Evolutionary conservation across 2,797 vertebrate genomes (phyloP).

Genomic region (Cephalopachus bancanus): DNA sequence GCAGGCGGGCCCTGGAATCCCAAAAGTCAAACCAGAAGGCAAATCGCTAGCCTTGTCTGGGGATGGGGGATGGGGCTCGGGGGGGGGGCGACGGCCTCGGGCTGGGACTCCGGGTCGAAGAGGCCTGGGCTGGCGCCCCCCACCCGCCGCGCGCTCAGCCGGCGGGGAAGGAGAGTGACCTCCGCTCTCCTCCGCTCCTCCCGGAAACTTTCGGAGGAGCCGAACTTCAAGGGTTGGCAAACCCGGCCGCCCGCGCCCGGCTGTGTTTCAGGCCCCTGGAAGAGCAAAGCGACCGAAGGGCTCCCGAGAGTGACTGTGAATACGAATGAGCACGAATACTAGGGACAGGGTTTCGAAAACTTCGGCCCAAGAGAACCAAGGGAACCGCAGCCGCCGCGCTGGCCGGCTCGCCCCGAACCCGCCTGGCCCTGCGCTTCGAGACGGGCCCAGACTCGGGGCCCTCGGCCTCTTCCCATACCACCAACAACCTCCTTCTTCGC

Average conservation of each 20-base stretch:
- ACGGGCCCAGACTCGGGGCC: neutral
- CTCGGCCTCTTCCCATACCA: neutral
- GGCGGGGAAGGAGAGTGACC: rapidly evolving
- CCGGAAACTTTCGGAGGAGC: neutral
- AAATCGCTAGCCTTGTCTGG: neutral
- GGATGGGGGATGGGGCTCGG: too few species aligned
- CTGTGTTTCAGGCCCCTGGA: neutral
- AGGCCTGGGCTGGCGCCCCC: neutral
- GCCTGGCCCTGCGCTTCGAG: rapidly evolving
- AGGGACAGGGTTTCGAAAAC: neutral
- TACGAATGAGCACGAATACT: neutral
- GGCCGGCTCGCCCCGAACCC: neutral
- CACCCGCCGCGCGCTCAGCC: too few species aligned
- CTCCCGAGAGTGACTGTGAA: neutral
- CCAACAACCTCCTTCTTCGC: too few species aligned
- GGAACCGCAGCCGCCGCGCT: neutral
- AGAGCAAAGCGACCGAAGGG: neutral
- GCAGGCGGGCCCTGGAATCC: neutral
- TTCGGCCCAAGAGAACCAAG: neutral
- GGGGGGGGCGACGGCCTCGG: rapidly evolving
- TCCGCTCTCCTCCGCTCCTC: rapidly evolving
- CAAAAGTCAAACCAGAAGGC: neutral
- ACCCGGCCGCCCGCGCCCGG: rapidly evolving
- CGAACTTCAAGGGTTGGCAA: neutral
- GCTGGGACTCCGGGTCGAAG: rapidly evolving